phyloP scores from a whole-genome alignment of 2,888 invertebrate genomes.

The Ptilodon capucinus region DNA sequence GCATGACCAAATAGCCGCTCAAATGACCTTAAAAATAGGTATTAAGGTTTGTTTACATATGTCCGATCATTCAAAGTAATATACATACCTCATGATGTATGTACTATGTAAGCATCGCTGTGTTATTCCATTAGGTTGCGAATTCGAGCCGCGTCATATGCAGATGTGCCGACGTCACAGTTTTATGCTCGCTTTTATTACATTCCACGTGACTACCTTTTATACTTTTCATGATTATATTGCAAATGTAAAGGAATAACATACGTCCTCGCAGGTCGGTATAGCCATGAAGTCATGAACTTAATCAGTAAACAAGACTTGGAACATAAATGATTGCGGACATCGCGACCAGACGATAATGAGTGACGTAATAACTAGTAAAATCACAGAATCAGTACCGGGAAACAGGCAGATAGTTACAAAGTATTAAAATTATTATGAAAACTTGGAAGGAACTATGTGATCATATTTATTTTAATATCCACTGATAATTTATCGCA shows the following conservation, averaged over 20 bases:
- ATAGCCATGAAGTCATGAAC: background rate
- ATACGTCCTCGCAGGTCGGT: background rate
- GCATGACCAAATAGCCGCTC: background rate
- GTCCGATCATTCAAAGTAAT: conserved; percentile 8
- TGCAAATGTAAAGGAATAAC: background rate
- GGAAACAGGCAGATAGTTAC: no score
- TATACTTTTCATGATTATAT: background rate
- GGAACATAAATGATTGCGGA: background rate
- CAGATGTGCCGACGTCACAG: conserved; percentile 3
- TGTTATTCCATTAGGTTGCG: conserved; percentile 21
- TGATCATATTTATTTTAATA: no score
- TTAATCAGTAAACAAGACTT: background rate
- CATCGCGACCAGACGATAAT: background rate
- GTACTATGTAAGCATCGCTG: conserved; percentile 12
- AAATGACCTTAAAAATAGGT: conserved; percentile 14
- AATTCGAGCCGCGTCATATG: conserved; percentile 13
- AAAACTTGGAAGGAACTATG: no score
- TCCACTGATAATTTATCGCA: no score
- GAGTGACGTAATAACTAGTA: background rate
- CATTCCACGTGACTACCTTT: background rate
- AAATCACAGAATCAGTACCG: background rate
- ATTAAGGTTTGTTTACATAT: conserved; percentile 11
- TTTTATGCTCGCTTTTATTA: background rate
- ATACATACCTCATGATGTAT: background rate
- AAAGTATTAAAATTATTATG: no score